phyloP scores from a whole-genome alignment of 2,888 invertebrate species.

The Iphiclides podalirius region DNA sequence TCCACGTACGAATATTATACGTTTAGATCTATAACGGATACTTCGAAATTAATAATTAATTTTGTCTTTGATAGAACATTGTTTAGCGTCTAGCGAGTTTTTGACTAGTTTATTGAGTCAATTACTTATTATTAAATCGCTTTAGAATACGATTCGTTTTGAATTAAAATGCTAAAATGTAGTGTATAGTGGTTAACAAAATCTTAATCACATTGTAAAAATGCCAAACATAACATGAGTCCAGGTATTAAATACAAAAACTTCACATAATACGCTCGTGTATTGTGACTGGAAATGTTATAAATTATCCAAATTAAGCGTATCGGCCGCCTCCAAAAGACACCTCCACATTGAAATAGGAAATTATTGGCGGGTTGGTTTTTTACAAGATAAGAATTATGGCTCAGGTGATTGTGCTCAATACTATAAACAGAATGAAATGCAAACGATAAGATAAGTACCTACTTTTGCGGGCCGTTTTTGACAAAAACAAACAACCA shows the following conservation, averaged over 20 bases:
- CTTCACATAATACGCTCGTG: not conserved
- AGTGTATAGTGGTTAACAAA: too few relatives aligned
- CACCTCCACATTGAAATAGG: not conserved
- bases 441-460: slow-evolving; percentile 1
- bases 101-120: too few relatives aligned
- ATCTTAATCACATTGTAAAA: not conserved
- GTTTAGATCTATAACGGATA: too few relatives aligned
- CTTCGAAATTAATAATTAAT: too few relatives aligned
- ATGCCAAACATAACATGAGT: not conserved
- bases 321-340: slow-evolving; percentile 13
- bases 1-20: too few relatives aligned
- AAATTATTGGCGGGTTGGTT: slow-evolving; percentile 6
- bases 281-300: not conserved
- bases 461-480: not conserved
- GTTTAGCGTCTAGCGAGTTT: too few relatives aligned
- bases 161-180: too few relatives aligned
- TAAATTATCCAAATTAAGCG: slow-evolving; percentile 13
- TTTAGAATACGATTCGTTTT: too few relatives aligned
- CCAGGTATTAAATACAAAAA: not conserved
- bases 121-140: too few relatives aligned
- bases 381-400: slow-evolving; percentile 8
- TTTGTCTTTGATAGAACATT: too few relatives aligned
- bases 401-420: not conserved
- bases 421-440: slow-evolving; percentile 3
- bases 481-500: not conserved